Base-by-base conservation (phyloP, 2,113 vertebrate genomes). In the Macroglossus sobrinus region DNA sequence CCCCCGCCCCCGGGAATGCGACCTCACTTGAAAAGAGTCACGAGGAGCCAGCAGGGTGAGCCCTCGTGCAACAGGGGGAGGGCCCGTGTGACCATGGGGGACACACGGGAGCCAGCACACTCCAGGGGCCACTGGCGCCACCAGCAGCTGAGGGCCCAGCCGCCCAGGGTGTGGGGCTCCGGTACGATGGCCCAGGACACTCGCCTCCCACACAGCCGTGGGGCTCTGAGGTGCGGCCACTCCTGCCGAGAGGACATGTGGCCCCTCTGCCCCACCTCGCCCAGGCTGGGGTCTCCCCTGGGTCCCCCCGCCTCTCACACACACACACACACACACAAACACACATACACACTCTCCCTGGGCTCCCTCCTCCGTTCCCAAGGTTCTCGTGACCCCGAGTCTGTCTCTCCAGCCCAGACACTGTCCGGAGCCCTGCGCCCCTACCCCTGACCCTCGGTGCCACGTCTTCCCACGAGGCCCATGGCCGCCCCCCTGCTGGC, bases 41-140 rank as follows among this genome's bases (percentile, higher is more conserved):
- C 14, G 50, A 4, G 14, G 50, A 4, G 15, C 7, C 45, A 0
- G 12, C 10, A 61, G 28, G 55, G 10, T 5, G 28, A 68, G 14
- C 30, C 81, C 43, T 13, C 0, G 9, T 13, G 55, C 55, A 24
- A 14, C 0, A 16, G 0, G 1, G 5, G 50, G 28, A 40, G 57
- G 30, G 16, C 4, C 11, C 21, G 1, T 0, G 15, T 10, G 64
- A 69, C 19, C 18, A 53, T 3, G 30, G 38, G 28, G n/a, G 69
- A 43, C 43, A 19, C 45, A 4, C 2, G 0, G 7, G 40, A 40
- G 90, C 68, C n/a, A 1, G 38, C 43, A 63, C n/a, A 28, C 26
- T 14, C 18, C 40, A 6, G 1, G 33, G 33, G 22, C n/a, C 24
- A 15, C 78, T 0, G 6, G 78, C 0, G 40, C 15, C 66, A 16